Percentiles rank a stretch among this genome's conserved stretches.
phyloP scores from a whole-genome alignment of 2,888 invertebrate species.

The Spisula solida region DNA sequence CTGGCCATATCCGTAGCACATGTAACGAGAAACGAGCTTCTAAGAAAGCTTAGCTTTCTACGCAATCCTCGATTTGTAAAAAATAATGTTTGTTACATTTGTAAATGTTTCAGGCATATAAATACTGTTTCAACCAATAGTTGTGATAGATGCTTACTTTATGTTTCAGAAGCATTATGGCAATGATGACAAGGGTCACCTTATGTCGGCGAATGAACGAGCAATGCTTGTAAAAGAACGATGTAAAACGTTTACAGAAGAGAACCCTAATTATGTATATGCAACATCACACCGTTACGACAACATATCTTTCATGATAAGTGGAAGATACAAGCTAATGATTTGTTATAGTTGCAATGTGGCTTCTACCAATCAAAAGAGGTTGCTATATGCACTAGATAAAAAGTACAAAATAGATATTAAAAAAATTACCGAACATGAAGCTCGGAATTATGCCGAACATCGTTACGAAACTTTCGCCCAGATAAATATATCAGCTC shows the following conservation, averaged over 20 bases:
- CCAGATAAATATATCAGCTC: not conserved
- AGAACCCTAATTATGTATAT: not conserved
- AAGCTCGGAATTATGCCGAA: not conserved
- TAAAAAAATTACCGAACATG: not conserved
- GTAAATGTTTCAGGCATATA: no score
- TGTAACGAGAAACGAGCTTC: no score
- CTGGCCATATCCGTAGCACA: no score
- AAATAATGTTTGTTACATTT: no score
- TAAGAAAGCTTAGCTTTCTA: no score
- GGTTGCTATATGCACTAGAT: slow-evolving; percentile 26
- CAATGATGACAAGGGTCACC: slow-evolving; percentile 9
- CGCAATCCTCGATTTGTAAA: no score
- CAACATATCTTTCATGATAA: not conserved
- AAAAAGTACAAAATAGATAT: not conserved
- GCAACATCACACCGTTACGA: not conserved
- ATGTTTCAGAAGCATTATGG: slow-evolving; percentile 16
- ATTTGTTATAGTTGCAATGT: slow-evolving; percentile 27
- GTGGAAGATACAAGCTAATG: not conserved
- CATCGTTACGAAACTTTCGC: not conserved
- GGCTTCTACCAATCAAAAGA: slow-evolving; percentile 17
- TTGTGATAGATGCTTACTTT: no score
- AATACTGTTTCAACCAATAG: no score
- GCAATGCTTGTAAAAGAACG: slow-evolving; percentile 7
- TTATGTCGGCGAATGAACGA: not conserved
- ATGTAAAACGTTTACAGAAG: slow-evolving; percentile 21